phyloP scores from a whole-genome alignment of 2,888 invertebrate genomes.

The Cylloceria caligata region DNA sequence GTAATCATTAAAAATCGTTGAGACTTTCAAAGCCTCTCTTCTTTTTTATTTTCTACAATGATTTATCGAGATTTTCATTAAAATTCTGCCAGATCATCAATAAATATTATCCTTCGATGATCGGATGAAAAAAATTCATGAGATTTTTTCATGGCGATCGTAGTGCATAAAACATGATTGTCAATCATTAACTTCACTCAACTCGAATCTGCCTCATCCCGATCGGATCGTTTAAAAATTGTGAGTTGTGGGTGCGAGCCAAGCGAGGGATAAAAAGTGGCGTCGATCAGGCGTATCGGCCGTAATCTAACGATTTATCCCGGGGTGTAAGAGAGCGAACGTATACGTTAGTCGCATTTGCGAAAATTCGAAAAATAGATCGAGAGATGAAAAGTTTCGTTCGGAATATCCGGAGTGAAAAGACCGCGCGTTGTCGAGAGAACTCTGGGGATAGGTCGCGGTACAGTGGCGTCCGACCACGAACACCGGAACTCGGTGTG shows the following conservation, averaged over 20 bases:
- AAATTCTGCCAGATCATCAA: neutral
- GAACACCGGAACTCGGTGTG: slow-evolving; percentile 44
- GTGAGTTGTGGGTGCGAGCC: neutral
- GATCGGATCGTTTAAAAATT: slow-evolving; percentile 36
- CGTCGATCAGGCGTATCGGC: slow-evolving; percentile 67
- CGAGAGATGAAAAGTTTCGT: slow-evolving; percentile 29
- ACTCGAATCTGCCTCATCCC: neutral
- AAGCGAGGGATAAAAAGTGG: slow-evolving; percentile 25
- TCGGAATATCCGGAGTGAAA: slow-evolving; percentile 39
- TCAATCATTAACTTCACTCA: slow-evolving; percentile 1
- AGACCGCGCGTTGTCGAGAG: slow-evolving; percentile 33
- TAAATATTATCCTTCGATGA: neutral
- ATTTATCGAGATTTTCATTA: neutral
- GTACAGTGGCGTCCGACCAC: slow-evolving; percentile 48
- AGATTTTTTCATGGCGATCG: slow-evolving; percentile 1
- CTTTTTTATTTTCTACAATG: too few species aligned
- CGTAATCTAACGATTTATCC: slow-evolving; percentile 77
- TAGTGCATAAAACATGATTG: neutral
- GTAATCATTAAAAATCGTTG: neutral
- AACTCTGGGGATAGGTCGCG: slow-evolving; percentile 54
- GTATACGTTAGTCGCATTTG: slow-evolving; percentile 42
- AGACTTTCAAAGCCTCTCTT: too few species aligned
- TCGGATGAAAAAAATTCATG: slow-evolving; percentile 23
- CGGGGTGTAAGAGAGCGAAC: slow-evolving; percentile 68
- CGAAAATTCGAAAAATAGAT: slow-evolving; percentile 37